These are phyloP conservation scores for Cyprinodon tularosa DNA, from an alignment of 2,113 vertebrate genomes.

Conservation along the genomic window DNA sequence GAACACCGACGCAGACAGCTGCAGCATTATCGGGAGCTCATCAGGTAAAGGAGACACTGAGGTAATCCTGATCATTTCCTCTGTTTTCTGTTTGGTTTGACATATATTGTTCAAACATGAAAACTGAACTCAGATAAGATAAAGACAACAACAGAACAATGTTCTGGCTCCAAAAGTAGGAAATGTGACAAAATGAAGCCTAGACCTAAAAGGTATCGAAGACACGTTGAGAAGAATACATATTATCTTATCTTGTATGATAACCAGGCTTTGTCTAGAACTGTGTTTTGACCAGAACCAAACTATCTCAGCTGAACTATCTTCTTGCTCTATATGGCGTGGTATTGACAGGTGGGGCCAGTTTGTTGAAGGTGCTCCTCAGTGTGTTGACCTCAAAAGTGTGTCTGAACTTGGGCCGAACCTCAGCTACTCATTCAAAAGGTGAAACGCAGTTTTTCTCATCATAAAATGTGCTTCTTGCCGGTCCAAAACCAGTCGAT, in stretches of 20 bases:
- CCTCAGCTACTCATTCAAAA: constrained; percentile 54
- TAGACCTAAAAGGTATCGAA: neutral
- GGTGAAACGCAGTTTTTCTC: constrained; percentile 30
- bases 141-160: neutral
- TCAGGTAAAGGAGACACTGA: constrained; percentile 52
- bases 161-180: neutral
- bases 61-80: neutral
- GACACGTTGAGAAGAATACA: too few species aligned
- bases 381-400: constrained; percentile 53
- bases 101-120: too few species aligned
- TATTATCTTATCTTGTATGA: too few species aligned
- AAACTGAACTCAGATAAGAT: neutral
- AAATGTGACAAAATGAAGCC: too few species aligned
- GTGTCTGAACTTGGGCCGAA: constrained; percentile 65
- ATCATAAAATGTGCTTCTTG: neutral
- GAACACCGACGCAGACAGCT: constrained; percentile 63
- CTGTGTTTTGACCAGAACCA: neutral
- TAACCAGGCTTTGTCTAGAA: neutral
- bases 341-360: constrained; percentile 54
- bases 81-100: too few species aligned
- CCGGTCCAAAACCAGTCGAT: neutral
- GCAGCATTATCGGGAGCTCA: constrained; percentile 54
- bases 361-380: constrained; percentile 56
- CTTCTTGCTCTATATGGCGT: neutral
- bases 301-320: neutral